Percentiles rank a stretch among this genome's conserved stretches.
Conservation (phyloP, 2,888 invertebrate species). For the Nudaria mundana region DNA sequence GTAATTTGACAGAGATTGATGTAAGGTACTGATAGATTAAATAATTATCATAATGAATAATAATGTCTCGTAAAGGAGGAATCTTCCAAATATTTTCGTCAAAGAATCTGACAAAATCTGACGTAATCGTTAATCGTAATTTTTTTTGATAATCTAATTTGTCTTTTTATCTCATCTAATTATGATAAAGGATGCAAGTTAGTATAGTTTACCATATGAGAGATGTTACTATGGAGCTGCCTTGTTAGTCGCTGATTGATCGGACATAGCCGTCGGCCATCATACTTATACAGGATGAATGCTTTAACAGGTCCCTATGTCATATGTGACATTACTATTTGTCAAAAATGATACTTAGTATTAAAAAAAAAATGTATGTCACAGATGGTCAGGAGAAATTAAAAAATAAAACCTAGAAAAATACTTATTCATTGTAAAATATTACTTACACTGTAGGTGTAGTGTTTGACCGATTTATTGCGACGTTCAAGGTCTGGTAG, state of each 20-base stretch:
- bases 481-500: too few species aligned
- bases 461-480: too few species aligned
- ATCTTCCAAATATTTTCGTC: too few species aligned
- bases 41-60: too few species aligned
- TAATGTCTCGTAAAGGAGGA: too few species aligned
- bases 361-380: too few species aligned
- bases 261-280: conserved; percentile 56
- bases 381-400: too few species aligned
- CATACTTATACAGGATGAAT: conserved; percentile 49
- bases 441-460: too few species aligned
- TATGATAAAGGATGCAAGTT: conserved; percentile 31
- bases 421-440: too few species aligned
- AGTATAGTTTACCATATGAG: conserved; percentile 13
- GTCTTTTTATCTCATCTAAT: conserved; percentile 29
- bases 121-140: not conserved
- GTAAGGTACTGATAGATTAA: conserved; percentile 19
- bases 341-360: not conserved
- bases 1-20: conserved; percentile 36
- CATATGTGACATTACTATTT: not conserved
- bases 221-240: conserved; percentile 52
- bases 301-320: not conserved
- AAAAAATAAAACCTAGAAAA: too few species aligned
- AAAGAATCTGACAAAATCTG: not conserved
- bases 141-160: conserved; percentile 23
- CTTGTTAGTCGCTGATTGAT: conserved; percentile 79